Percentiles rank a stretch among this genome's conserved stretches.
These are phyloP conservation scores for Drosophila littoralis DNA, from an alignment of 1,140 invertebrate species.

Conservation along the genomic window DNA sequence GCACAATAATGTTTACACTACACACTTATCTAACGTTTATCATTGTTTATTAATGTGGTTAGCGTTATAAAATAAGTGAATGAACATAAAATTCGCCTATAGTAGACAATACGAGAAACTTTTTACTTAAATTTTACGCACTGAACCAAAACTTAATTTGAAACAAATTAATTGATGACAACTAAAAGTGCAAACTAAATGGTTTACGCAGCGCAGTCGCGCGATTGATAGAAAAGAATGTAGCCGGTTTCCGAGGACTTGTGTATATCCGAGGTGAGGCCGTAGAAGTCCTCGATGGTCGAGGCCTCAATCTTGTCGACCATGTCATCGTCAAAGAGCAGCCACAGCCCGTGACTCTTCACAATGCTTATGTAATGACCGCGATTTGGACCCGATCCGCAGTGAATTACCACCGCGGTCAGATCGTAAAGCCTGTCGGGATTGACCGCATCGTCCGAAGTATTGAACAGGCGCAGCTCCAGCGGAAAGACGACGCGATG, in stretches of 20 bases:
- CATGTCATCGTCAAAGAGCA: slow-evolving; percentile 99
- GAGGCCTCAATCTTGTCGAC: slow-evolving; percentile 99
- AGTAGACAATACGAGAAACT: slow-evolving; percentile 6
- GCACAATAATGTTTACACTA: slow-evolving; percentile 2
- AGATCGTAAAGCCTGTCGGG: slow-evolving; percentile 99
- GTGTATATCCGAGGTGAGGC: slow-evolving; percentile 98
- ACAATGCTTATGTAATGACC: slow-evolving; percentile 99
- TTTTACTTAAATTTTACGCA: slow-evolving; percentile 17
- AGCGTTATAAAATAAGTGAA: slow-evolving; percentile 18
- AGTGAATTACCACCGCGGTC: slow-evolving; percentile 99
- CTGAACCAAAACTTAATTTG: background rate
- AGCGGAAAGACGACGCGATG: slow-evolving; percentile 99
- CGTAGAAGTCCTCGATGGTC: slow-evolving; percentile 99
- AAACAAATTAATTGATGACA: background rate
- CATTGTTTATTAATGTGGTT: slow-evolving; percentile 32
- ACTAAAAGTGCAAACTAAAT: background rate
- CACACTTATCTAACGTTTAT: background rate
- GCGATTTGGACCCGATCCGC: slow-evolving; percentile 98
- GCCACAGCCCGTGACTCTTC: slow-evolving; percentile 99
- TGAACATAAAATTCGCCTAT: slow-evolving; percentile 28
- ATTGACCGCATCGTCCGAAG: slow-evolving; percentile 99
- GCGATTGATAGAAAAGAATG: slow-evolving; percentile 99
- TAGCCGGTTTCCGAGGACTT: slow-evolving; percentile 99
- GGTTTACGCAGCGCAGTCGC: slow-evolving; percentile 87
- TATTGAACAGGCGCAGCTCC: slow-evolving; percentile 98